Evolutionary conservation across 2,113 vertebrate genomes (phyloP).

Genomic region (Tupaia chinensis): DNA sequence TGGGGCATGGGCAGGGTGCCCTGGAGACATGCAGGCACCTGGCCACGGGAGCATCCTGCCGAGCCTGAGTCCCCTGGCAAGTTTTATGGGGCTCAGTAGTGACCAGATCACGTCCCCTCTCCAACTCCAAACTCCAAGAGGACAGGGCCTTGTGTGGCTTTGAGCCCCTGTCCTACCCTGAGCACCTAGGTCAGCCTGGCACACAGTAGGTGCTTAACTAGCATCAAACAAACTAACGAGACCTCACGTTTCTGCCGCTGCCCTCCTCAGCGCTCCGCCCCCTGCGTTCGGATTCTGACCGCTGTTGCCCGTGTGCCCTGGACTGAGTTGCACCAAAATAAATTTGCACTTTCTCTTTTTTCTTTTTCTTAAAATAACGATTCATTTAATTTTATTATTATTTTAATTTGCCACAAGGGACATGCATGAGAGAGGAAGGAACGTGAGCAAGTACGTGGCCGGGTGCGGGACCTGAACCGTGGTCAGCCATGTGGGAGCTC

Average conservation of each 20-base stretch:
- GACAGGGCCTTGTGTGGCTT: neutral
- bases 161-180: neutral
- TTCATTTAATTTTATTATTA: too few relatives aligned
- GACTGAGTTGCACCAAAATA: neutral
- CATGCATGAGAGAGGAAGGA: too few relatives aligned
- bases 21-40: accelerated
- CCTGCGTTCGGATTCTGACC: neutral
- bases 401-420: too few relatives aligned
- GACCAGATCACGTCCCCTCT: neutral
- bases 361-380: too few relatives aligned
- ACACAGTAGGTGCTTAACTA: neutral
- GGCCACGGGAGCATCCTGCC: neutral
- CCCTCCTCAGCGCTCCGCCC: neutral
- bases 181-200: neutral
- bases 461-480: too few relatives aligned
- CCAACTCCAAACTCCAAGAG: neutral
- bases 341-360: too few relatives aligned
- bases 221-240: neutral
- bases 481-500: too few relatives aligned
- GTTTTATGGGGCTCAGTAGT: neutral
- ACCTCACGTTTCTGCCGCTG: neutral
- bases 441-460: too few relatives aligned
- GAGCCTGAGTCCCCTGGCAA: neutral
- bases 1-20: neutral
- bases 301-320: neutral